Conservation (phyloP, 2,797 vertebrate species). For the Carduelis carduelis region DNA sequence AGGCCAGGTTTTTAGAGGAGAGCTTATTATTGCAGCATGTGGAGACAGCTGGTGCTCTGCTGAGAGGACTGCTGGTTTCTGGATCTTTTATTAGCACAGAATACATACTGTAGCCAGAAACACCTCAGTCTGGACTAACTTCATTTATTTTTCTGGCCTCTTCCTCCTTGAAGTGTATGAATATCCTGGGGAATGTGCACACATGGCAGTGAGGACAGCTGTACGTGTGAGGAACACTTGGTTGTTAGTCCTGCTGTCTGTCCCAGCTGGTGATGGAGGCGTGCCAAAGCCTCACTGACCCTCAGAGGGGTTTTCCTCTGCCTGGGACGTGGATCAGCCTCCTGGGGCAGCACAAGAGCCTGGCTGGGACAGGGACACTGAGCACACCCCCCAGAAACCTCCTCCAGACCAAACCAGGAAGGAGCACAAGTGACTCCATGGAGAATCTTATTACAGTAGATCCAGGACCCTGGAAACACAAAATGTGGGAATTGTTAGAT, state of each 20-base stretch:
- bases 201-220: constrained; percentile 41
- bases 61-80: constrained; percentile 55
- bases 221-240: neutral
- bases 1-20: constrained; percentile 44
- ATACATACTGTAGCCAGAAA: constrained; percentile 64
- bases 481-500: neutral
- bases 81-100: constrained; percentile 63
- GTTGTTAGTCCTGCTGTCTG: neutral
- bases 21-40: constrained; percentile 30
- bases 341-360: neutral
- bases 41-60: constrained; percentile 58
- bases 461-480: neutral
- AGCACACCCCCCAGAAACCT: neutral
- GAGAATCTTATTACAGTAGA: neutral
- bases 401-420: neutral
- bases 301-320: neutral
- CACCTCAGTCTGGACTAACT: constrained; percentile 61
- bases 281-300: neutral
- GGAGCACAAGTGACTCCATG: neutral
- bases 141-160: constrained; percentile 55
- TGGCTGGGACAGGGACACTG: neutral
- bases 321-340: neutral
- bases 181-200: constrained; percentile 25
- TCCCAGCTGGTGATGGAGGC: neutral
- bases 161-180: constrained; percentile 26